Base-by-base conservation (phyloP, 1,140 invertebrate species). In the Lutraria rhynchaena region DNA sequence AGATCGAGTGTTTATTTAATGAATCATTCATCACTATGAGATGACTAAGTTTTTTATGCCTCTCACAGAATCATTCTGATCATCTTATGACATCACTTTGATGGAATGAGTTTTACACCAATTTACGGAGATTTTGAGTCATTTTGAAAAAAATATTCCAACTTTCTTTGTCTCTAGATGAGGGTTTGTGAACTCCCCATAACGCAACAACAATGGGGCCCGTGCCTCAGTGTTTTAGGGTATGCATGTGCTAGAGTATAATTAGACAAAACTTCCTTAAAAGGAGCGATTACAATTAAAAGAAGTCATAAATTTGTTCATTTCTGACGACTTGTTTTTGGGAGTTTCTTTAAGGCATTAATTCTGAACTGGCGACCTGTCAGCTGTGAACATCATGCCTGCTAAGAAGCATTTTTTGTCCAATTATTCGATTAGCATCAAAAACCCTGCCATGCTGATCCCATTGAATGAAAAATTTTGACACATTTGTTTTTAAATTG, bases 401-500 rank as follows among this genome's bases (percentile, higher is more conserved):
- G 44, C 24, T 31, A 67, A 67, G 63, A 49, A 41, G 37, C 63
- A 27, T 67, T 7, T 67, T 67, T 67, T 49, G 63, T 67, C 63
- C 37, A 41, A 41, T 41, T 41, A 41, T 41, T 41, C 37, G 37
- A 41, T 41, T 41, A 41, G 37, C 37, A 41, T 7, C 37, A 7
- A 67, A 24, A 31, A 37, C 37, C 49, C 41, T 67, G 63, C 63
- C 63, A 67, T 41, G 37, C 41, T 67, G 63, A 51, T 67, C 44
- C 15, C n/a, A 31, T 67, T 67, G 63, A 67, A 67, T 46, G 44
- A 41, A 67, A 67, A 67, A 49, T 67, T 67, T 67, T 67, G 63
- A 67, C 63, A 67, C 63, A 67, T 67, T 67, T 67, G 63, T 67
- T 31, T 67, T 67, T 67, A 46, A 67, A 67, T 67, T 67, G 63